These are phyloP conservation scores for Lepidothrix coronata DNA, from an alignment of 2,113 vertebrate genomes.

Conservation along the genomic window DNA sequence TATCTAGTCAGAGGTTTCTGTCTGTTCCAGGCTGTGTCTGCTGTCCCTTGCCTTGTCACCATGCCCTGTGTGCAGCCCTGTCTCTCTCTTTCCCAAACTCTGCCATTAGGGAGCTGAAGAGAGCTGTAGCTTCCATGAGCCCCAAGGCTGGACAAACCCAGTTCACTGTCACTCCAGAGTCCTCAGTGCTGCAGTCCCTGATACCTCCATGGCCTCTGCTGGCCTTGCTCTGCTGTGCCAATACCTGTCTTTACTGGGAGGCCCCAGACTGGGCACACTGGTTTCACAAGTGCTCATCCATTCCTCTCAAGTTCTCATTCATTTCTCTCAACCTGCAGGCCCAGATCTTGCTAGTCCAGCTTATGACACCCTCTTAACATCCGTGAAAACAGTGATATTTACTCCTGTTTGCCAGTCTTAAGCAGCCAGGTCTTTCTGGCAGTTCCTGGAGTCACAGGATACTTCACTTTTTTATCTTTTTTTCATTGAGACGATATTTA, in stretches of 20 bases:
- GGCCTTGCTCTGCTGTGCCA: neutral
- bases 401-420: neutral
- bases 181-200: neutral
- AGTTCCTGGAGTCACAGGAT: neutral
- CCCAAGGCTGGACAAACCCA: neutral
- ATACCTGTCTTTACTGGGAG: accelerated
- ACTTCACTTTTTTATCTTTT: neutral
- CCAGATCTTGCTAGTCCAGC: neutral
- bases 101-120: too few species aligned
- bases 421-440: neutral
- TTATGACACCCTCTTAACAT: neutral
- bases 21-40: neutral
- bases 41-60: neutral
- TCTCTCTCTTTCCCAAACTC: neutral
- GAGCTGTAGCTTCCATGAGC: neutral
- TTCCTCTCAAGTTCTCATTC: too few species aligned
- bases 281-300: neutral
- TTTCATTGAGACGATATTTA: neutral
- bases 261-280: neutral
- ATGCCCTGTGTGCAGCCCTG: neutral
- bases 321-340: neutral
- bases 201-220: too few species aligned
- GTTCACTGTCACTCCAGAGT: neutral
- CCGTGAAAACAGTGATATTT: neutral
- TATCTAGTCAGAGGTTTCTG: neutral